Evolutionary conservation across 2,797 vertebrate species (phyloP).

Genomic region (Leptatherina wallacei): DNA sequence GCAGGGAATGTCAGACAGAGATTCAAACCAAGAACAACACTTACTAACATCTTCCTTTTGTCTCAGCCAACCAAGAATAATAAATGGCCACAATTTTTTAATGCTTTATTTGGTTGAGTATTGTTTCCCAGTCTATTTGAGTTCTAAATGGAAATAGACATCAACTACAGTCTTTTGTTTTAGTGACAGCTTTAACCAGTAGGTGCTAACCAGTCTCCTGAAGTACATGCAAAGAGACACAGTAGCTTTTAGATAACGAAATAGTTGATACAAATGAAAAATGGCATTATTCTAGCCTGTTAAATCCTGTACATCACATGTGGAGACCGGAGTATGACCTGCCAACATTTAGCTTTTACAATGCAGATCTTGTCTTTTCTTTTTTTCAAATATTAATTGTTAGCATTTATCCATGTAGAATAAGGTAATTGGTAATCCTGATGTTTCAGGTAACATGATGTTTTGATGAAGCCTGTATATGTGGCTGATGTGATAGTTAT

Average conservation of each 20-base stretch:
- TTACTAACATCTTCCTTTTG: slow-evolving; percentile 18
- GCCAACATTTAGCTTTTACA: background rate
- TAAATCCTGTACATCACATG: no score
- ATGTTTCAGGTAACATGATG: background rate
- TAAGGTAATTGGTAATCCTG: background rate
- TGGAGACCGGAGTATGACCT: background rate
- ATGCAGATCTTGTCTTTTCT: background rate
- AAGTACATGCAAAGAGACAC: slow-evolving; percentile 3
- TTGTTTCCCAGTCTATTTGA: slow-evolving; percentile 36
- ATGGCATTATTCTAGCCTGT: background rate
- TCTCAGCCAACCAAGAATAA: slow-evolving; percentile 41
- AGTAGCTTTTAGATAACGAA: background rate
- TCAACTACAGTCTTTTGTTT: slow-evolving; percentile 31
- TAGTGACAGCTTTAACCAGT: slow-evolving; percentile 13
- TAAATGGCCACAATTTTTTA: slow-evolving; percentile 40
- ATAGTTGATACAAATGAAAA: background rate
- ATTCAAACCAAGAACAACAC: slow-evolving; percentile 63
- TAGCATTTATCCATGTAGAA: background rate
- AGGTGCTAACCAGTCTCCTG: slow-evolving; percentile 14
- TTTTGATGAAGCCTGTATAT: no score
- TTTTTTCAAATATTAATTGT: background rate
- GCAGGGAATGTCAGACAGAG: slow-evolving; percentile 65
- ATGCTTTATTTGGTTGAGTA: slow-evolving; percentile 19
- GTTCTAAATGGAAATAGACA: slow-evolving; percentile 30
- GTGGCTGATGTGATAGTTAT: no score